A percentile compares a stretch with the other conserved stretches of the same genome.
Evolutionary conservation across 2,113 vertebrate genomes (phyloP).

Genomic region (Astur gentilis): DNA sequence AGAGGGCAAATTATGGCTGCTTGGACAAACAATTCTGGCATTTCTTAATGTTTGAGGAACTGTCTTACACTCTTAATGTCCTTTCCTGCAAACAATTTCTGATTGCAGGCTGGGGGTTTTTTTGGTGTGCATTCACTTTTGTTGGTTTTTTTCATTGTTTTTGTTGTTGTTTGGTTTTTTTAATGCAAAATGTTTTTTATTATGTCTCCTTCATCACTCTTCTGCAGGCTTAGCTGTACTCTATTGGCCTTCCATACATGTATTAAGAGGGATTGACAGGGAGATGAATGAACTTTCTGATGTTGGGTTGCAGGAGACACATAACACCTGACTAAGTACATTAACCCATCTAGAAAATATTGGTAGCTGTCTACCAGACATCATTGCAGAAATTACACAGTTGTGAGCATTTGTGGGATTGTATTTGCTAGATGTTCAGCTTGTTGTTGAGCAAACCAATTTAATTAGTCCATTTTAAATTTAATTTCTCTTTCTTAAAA

Average conservation of each 20-base stretch:
- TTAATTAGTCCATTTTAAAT: neutral
- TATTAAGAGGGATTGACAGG: neutral
- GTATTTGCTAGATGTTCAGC: neutral
- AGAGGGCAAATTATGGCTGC: neutral
- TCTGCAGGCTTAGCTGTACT: neutral
- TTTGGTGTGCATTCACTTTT: no score
- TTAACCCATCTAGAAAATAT: neutral
- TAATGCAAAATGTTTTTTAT: neutral
- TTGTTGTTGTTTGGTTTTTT: neutral
- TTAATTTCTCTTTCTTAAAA: neutral
- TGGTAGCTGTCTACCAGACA: neutral
- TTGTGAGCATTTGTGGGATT: neutral
- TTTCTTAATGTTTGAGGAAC: neutral
- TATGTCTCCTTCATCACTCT: neutral
- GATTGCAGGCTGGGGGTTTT: fast-evolving
- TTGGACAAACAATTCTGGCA: neutral
- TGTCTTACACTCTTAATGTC: neutral
- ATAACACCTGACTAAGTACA: neutral
- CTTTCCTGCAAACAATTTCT: neutral
- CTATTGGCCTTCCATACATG: neutral
- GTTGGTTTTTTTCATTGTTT: neutral
- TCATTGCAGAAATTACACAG: neutral
- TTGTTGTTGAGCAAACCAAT: neutral
- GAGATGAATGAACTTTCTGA: neutral
- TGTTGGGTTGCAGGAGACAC: neutral